Percentiles rank a stretch among this genome's conserved stretches.
Evolutionary conservation across 2,113 vertebrate genomes (phyloP).

Genomic region (Cephalopterus ornatus): DNA sequence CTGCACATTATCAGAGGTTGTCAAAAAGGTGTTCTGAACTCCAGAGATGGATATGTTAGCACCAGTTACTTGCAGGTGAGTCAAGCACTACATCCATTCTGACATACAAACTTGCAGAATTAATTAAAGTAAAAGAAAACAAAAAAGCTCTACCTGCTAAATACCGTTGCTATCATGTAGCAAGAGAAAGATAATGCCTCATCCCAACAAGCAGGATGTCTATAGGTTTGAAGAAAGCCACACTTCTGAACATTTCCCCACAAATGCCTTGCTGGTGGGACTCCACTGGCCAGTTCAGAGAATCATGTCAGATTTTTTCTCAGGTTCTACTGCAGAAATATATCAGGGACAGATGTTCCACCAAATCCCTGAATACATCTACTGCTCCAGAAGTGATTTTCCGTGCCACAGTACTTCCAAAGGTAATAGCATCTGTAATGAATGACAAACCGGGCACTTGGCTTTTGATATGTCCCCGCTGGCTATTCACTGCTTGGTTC

Average conservation of each 20-base stretch:
- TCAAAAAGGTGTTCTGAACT: neutral
- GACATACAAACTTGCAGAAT: neutral
- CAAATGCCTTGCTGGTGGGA: neutral
- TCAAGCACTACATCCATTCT: neutral
- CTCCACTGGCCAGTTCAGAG: neutral
- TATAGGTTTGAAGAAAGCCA: neutral
- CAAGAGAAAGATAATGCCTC: neutral
- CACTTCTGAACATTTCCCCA: neutral
- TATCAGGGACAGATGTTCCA: neutral
- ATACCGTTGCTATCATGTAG: neutral
- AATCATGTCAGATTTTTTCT: neutral
- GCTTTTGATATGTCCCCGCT: constrained; percentile 30
- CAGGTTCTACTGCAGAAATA: neutral
- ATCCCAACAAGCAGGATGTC: neutral
- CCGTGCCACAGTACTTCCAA: neutral
- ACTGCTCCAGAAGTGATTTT: neutral
- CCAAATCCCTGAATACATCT: neutral
- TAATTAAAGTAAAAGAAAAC: neutral
- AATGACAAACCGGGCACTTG: neutral
- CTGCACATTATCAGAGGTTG: neutral
- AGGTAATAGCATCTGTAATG: neutral
- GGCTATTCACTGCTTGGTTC: neutral
- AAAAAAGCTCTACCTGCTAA: neutral
- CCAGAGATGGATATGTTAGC: neutral
- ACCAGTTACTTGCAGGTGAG: neutral